A percentile compares a stretch with the other conserved stretches of the same genome.
Evolutionary conservation across 2,888 invertebrate species (phyloP).

Genomic region (Drosophila falleni): DNA sequence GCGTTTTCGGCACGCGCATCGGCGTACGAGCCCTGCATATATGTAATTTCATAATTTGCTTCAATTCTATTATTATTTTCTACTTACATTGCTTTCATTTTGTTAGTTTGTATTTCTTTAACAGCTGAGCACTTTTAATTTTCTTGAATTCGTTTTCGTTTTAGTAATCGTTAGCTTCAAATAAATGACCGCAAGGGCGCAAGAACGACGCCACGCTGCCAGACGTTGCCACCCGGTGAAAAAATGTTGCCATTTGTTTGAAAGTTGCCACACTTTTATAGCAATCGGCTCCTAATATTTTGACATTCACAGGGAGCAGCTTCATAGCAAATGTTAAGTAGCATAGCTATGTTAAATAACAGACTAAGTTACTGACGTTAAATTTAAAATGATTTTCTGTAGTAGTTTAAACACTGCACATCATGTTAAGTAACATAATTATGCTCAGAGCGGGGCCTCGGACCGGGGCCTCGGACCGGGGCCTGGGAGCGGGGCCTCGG

Average conservation of each 20-base stretch:
- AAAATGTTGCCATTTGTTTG: too few relatives aligned
- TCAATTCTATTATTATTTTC: background rate
- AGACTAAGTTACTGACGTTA: background rate
- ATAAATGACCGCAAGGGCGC: constrained; percentile 60
- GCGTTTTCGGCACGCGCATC: constrained; percentile 72
- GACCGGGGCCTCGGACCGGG: too few relatives aligned
- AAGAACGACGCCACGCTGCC: constrained; percentile 70
- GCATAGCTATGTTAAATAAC: constrained; percentile 20
- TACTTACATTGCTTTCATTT: constrained; percentile 74
- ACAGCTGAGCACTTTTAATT: background rate
- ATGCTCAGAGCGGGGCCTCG: too few relatives aligned
- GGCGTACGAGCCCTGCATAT: constrained; percentile 79
- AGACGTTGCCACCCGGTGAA: too few relatives aligned
- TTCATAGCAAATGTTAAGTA: constrained; percentile 10
- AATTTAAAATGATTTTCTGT: background rate
- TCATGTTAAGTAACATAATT: background rate
- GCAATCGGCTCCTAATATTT: background rate
- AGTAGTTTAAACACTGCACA: background rate
- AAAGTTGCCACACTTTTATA: too few relatives aligned
- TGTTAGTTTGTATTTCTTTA: constrained; percentile 9
- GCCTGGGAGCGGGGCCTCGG: too few relatives aligned
- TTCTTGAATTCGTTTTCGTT: background rate
- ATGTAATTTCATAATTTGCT: background rate
- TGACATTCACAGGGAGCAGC: background rate
- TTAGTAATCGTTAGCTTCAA: constrained; percentile 64